Percentiles rank a stretch among this genome's conserved stretches.
phyloP scores from a whole-genome alignment of 2,888 invertebrate species.

The Myathropa florea region DNA sequence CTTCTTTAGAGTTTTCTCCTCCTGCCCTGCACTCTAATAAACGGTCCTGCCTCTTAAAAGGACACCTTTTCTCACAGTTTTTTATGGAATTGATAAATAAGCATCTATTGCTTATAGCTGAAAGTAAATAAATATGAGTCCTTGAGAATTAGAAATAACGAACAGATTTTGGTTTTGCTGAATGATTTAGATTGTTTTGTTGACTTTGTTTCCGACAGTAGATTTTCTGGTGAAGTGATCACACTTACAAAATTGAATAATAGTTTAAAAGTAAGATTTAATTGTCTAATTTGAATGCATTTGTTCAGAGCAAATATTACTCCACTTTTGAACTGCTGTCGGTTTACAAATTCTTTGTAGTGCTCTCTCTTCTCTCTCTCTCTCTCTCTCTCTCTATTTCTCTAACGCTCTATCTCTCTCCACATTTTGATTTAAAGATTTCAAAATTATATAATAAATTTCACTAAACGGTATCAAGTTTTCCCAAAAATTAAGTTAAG shows the following conservation, averaged over 20 bases:
- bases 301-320: slow-evolving; percentile 17
- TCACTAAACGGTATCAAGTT: slow-evolving; percentile 78
- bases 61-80: slow-evolving; percentile 32
- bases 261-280: slow-evolving; percentile 5
- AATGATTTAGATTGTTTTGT: slow-evolving; percentile 68
- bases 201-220: slow-evolving; percentile 65
- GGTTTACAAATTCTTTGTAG: slow-evolving; percentile 63
- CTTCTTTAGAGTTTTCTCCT: slow-evolving; percentile 55
- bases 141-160: slow-evolving; percentile 27
- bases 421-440: slow-evolving; percentile 40
- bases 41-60: slow-evolving; percentile 34
- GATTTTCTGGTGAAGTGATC: slow-evolving; percentile 57
- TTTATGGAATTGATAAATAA: slow-evolving; percentile 34
- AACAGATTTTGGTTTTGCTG: slow-evolving; percentile 59
- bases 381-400: background rate
- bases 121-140: slow-evolving; percentile 24
- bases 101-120: slow-evolving; percentile 32
- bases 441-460: slow-evolving; percentile 64
- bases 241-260: background rate
- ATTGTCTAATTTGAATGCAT: slow-evolving; percentile 7
- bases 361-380: slow-evolving; percentile 39
- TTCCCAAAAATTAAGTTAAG: slow-evolving; percentile 80
- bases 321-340: slow-evolving; percentile 65
- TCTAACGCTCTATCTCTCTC: background rate
- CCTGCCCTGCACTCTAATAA: slow-evolving; percentile 50